Conservation (phyloP, 2,888 invertebrate species). For the Tetrapedia diversipes region DNA sequence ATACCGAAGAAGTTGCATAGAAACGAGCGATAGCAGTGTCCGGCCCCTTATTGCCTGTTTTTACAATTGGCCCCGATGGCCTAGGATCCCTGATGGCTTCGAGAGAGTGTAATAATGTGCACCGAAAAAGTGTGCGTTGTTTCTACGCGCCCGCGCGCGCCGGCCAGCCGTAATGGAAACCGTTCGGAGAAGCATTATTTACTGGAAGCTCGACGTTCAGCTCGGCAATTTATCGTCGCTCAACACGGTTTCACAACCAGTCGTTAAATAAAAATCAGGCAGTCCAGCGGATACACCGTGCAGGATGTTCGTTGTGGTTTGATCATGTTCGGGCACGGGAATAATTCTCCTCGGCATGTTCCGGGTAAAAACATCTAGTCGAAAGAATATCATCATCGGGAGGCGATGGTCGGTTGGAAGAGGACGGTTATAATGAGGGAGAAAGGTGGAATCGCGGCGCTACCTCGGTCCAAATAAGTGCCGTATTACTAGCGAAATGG, state of each 20-base stretch:
- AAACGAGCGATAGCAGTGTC: slow-evolving; percentile 59
- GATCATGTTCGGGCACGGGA: not conserved
- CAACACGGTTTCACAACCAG: slow-evolving; percentile 33
- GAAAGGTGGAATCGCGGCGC: not conserved
- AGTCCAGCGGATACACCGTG: not conserved
- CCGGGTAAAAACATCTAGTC: not conserved
- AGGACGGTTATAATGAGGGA: not conserved
- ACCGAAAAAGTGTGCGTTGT: slow-evolving; percentile 53
- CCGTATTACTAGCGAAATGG: slow-evolving; percentile 9
- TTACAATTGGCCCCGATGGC: slow-evolving; percentile 54
- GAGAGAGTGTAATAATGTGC: slow-evolving; percentile 61
- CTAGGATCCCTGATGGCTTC: slow-evolving; percentile 42
- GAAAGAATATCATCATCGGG: slow-evolving; percentile 2
- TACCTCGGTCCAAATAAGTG: not conserved
- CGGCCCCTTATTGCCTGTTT: slow-evolving; percentile 59
- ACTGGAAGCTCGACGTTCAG: slow-evolving; percentile 30
- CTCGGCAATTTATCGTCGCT: slow-evolving; percentile 45
- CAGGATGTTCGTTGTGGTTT: not conserved
- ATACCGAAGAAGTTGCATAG: slow-evolving; percentile 66
- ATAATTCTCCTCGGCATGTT: not conserved
- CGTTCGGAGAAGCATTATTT: slow-evolving; percentile 57
- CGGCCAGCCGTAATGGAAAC: slow-evolving; percentile 50
- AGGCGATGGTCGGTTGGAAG: not conserved
- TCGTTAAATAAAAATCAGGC: slow-evolving; percentile 43
- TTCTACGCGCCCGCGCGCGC: slow-evolving; percentile 10